Evolutionary conservation across 1,140 invertebrate species (phyloP), one percentile per base, ranked within the genome.

Genomic region (Drosophila prosaltans): DNA sequence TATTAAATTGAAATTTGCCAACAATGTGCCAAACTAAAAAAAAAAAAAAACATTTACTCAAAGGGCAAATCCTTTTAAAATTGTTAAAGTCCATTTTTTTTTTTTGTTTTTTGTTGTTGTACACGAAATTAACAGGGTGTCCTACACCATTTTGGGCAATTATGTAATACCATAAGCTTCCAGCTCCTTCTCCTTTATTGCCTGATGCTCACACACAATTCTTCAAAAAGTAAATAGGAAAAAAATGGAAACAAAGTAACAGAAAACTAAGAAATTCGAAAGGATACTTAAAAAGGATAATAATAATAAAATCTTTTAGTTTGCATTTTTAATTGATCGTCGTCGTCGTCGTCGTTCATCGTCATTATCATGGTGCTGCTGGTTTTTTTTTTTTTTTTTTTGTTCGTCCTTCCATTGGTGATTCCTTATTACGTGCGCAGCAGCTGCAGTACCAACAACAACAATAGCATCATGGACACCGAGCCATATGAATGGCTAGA

Each of bases 1-100:
- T 82, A 80, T 86, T 82, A 89, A 88, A 86, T 82, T 88, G 83
- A 88, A 88, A 88, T 88, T 88, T 51, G 63, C 48, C 60, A 30
- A 68, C 58, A 69, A 66, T 60, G 72, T 41, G 21, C 7, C 45
- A 72, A 58, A n/a, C n/a, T n/a, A n/a, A n/a, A n/a, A 70, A 55
- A 68, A 39, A 59, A 16, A 24, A 51, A 66, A 59, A 68, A 57
- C 30, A 68, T 41, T 9, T 40, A 30, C 40, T 48, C 30, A 39
- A 54, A 26, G 40, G 28, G 43, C 4, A 6, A 8, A 2, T 26
- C 24, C 10, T 48, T 48, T 48, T 30, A 16, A 39, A 59, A 8
- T 21, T 21, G 43, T 66, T 30, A 7, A 48, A 48, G 45, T 24
- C 16, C 45, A 16, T 16, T 48, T 45, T 45, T 45, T 16, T n/a